A percentile compares a stretch with the other conserved stretches of the same genome.
Conservation (phyloP, 64 coral and sea anemone genomes). For the Pocillopora verrucosa region DNA sequence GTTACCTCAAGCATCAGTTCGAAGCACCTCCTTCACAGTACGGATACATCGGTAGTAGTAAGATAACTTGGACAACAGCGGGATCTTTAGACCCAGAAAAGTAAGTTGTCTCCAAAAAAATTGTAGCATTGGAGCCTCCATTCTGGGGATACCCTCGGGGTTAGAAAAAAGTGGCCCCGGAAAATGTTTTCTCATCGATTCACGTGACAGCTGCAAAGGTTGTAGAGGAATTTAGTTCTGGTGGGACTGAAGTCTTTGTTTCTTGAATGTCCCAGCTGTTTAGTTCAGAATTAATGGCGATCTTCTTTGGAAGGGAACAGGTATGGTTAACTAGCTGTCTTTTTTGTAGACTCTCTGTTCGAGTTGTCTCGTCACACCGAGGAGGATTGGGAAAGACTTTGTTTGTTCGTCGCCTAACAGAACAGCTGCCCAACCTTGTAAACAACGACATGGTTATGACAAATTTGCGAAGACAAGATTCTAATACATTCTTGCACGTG, state of each 20-base stretch:
- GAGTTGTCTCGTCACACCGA: conserved; percentile 61
- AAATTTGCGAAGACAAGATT: background rate
- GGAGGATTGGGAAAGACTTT: conserved; percentile 70
- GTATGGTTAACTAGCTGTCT: conserved; percentile 18
- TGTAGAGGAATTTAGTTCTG: too few relatives aligned
- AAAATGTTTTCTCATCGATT: too few relatives aligned
- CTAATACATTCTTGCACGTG: conserved; percentile 15
- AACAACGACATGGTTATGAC: conserved; percentile 53
- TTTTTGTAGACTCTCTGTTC: conserved; percentile 50
- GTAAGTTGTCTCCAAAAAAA: conserved; percentile 42
- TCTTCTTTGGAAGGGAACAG: background rate
- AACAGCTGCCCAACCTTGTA: conserved; percentile 37
- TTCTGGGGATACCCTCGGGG: too few relatives aligned
- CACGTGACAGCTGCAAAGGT: too few relatives aligned
- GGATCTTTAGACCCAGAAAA: conserved; percentile 63
- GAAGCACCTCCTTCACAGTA: conserved; percentile 3
- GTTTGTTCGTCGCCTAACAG: conserved; percentile 50
- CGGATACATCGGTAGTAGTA: conserved; percentile 50
- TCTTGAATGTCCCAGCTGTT: too few relatives aligned
- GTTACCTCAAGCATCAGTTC: conserved; percentile 68
- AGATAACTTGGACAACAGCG: conserved; percentile 67
- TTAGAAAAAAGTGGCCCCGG: too few relatives aligned
- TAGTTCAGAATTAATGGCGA: too few relatives aligned
- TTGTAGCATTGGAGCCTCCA: too few relatives aligned
- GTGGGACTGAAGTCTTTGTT: too few relatives aligned